Conservation (phyloP, 23 tunicate genomes). For the Botrylloides violaceus region DNA sequence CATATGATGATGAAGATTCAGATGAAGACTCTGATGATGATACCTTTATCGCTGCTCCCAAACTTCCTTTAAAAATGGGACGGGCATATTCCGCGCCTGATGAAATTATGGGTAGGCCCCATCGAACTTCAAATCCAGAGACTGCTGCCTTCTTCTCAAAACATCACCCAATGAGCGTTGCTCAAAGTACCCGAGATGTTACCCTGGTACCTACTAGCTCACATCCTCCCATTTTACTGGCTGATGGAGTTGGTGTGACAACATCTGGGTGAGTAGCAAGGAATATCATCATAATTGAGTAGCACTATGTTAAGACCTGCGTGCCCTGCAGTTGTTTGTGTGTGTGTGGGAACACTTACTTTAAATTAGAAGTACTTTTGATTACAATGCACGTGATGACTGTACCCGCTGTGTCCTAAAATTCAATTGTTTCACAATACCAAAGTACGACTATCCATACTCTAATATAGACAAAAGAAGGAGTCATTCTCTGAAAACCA, state of each 20-base stretch:
- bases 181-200: conserved; percentile 23
- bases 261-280: conserved; percentile 19
- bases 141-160: neutral
- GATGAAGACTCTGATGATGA: too few species aligned
- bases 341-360: too few species aligned
- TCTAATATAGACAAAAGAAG: too few species aligned
- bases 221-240: conserved; percentile 19
- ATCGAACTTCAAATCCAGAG: neutral
- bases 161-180: conserved; percentile 21
- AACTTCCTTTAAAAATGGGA: conserved; percentile 2
- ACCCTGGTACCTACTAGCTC: conserved; percentile 18
- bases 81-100: neutral
- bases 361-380: too few species aligned
- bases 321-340: too few species aligned
- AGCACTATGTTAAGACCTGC: too few species aligned
- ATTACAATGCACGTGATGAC: too few species aligned
- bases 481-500: too few species aligned
- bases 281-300: too few species aligned
- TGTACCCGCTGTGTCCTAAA: too few species aligned
- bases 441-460: too few species aligned
- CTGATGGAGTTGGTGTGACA: conserved; percentile 19
- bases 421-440: too few species aligned
- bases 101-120: neutral
- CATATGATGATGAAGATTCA: neutral
- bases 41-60: neutral